These are phyloP conservation scores for Cephalopterus ornatus DNA, from an alignment of 2,113 vertebrate genomes.

Conservation along the genomic window DNA sequence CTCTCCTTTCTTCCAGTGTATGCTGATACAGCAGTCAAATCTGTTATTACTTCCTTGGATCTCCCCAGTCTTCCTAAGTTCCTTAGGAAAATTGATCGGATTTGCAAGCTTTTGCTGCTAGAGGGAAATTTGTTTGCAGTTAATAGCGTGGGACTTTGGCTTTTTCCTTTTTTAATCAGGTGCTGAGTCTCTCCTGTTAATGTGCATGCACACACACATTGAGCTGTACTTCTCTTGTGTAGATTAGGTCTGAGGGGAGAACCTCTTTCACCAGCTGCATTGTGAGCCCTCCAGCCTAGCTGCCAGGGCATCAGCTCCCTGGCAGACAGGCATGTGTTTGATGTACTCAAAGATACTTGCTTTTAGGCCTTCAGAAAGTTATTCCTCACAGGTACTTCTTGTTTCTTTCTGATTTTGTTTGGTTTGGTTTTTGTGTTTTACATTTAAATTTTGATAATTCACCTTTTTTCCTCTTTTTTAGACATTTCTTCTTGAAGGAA, in stretches of 20 bases:
- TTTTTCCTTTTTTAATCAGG: neutral
- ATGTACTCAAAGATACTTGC: neutral
- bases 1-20: accelerated
- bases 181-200: neutral
- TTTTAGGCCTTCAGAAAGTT: neutral
- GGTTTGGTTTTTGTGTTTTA: neutral
- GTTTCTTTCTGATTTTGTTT: neutral
- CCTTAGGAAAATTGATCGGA: neutral
- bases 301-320: neutral
- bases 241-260: neutral
- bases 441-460: neutral
- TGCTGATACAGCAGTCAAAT: neutral
- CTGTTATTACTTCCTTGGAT: neutral
- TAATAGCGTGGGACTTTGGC: neutral
- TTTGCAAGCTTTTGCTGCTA: neutral
- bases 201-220: accelerated
- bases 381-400: neutral
- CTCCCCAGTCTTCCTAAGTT: neutral
- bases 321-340: accelerated
- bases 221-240: neutral
- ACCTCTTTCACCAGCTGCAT: neutral
- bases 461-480: neutral
- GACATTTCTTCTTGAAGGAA: neutral
- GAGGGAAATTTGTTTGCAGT: neutral
- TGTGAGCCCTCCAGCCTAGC: neutral